phyloP scores from a whole-genome alignment of 2,888 invertebrate species.

The Cerastoderma edule region DNA sequence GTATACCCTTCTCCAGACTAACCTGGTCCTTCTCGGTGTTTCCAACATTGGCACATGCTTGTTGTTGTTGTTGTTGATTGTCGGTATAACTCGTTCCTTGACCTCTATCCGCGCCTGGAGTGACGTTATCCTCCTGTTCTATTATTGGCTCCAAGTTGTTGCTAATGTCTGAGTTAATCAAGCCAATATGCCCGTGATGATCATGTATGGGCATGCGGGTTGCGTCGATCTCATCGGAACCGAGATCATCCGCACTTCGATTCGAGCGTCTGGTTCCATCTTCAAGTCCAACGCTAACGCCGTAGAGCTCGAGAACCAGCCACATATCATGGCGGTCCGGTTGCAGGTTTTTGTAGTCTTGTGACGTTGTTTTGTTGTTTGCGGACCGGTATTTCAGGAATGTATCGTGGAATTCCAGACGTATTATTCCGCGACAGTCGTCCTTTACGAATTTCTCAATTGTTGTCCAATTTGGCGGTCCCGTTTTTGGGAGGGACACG shows the following conservation, averaged over 20 bases:
- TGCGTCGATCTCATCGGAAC: not conserved
- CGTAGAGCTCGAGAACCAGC: conserved; percentile 46
- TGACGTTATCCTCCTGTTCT: not conserved
- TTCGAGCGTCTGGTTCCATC: not conserved
- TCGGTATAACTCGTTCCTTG: too few species aligned
- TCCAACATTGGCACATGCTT: too few species aligned
- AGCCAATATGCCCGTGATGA: too few species aligned
- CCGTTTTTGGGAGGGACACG: not conserved
- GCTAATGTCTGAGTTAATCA: not conserved
- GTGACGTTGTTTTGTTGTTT: conserved; percentile 27
- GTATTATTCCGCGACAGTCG: conserved; percentile 36
- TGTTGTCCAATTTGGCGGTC: conserved; percentile 8
- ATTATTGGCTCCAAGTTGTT: not conserved
- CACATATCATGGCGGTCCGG: conserved; percentile 20
- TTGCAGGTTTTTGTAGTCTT: not conserved
- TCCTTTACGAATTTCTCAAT: conserved; percentile 53
- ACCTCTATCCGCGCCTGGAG: not conserved
- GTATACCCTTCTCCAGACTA: conserved; percentile 23
- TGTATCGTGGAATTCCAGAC: conserved; percentile 25
- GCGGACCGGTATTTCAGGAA: conserved; percentile 29
- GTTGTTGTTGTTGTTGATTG: too few species aligned
- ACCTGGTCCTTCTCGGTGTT: conserved; percentile 30
- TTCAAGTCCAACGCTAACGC: conserved; percentile 22
- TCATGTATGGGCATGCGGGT: not conserved
- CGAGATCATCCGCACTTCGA: not conserved